Evolutionary conservation across 2,797 vertebrate genomes (phyloP).

Genomic region (Phalloptychus januarius): DNA sequence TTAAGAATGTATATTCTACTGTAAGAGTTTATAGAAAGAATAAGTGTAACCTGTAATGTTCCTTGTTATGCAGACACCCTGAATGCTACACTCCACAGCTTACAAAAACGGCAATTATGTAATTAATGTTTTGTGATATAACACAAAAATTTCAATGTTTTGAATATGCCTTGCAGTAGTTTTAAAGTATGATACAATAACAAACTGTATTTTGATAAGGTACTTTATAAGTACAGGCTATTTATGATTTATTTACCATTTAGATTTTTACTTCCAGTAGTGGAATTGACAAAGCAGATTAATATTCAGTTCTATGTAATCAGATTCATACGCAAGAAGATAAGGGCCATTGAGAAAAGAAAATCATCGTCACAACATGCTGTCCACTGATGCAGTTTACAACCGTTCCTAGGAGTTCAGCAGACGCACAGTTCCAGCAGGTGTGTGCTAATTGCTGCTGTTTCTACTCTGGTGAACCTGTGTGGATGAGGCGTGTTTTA

Average conservation of each 20-base stretch:
- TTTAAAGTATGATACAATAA: neutral
- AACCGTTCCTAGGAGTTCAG: too few species aligned
- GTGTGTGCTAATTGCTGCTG: too few species aligned
- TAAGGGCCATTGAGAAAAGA: too few species aligned
- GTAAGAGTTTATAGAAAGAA: neutral
- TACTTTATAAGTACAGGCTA: neutral
- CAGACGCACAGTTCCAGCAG: too few species aligned
- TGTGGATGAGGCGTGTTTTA: too few species aligned
- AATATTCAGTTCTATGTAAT: neutral
- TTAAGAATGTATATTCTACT: neutral
- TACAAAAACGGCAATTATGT: neutral
- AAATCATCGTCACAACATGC: too few species aligned
- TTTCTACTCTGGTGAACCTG: too few species aligned
- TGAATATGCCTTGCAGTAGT: neutral
- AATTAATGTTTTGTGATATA: neutral
- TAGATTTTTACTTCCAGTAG: neutral
- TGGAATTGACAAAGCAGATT: neutral
- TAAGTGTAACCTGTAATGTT: neutral
- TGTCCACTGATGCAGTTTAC: too few species aligned
- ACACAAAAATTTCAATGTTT: neutral
- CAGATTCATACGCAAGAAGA: too few species aligned
- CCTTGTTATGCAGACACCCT: neutral
- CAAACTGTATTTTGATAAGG: neutral
- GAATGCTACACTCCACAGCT: neutral
- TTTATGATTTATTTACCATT: too few species aligned